These are phyloP conservation scores for Pegoplata infirma DNA, from an alignment of 2,888 invertebrate species.

Conservation along the genomic window DNA sequence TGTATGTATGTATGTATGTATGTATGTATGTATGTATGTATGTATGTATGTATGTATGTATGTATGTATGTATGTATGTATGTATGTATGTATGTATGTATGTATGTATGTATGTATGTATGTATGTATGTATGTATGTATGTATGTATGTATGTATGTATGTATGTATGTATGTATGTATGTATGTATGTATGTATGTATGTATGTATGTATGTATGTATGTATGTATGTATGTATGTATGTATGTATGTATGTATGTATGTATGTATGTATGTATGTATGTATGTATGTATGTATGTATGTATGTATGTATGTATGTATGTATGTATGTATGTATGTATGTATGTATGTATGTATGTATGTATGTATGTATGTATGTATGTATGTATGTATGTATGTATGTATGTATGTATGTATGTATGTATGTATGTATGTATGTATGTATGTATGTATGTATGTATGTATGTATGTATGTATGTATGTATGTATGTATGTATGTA, in stretches of 20 bases:
- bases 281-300: neutral
- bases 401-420: neutral
- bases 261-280: neutral
- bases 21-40: neutral
- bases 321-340: neutral
- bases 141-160: neutral
- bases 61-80: slow-evolving; percentile 1
- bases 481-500: slow-evolving; percentile 1
- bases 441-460: neutral
- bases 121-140: neutral
- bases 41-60: neutral
- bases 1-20: neutral
- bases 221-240: slow-evolving; percentile 1
- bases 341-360: neutral
- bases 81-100: neutral
- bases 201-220: neutral
- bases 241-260: neutral
- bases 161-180: neutral
- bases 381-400: neutral
- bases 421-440: neutral
- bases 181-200: slow-evolving; percentile 1
- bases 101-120: neutral
- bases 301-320: neutral
- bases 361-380: neutral
- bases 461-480: neutral